Conservation (phyloP, 2,888 invertebrate species). For the Drosophila mettleri region DNA sequence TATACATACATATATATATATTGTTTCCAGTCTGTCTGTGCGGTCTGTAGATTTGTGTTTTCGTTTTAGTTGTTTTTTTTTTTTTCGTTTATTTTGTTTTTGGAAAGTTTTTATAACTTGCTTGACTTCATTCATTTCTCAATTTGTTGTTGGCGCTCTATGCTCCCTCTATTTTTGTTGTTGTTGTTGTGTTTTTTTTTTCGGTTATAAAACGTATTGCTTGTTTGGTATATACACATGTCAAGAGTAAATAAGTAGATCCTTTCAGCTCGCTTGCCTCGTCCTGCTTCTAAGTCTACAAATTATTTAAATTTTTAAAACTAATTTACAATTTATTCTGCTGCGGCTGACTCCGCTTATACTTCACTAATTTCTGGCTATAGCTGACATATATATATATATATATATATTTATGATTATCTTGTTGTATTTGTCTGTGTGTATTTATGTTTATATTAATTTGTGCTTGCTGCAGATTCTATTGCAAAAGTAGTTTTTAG, state of each 20-base stretch:
- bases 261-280: conserved; percentile 14
- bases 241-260: conserved; percentile 20
- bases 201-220: conserved; percentile 41
- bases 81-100: conserved; percentile 21
- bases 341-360: neutral
- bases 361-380: conserved; percentile 6
- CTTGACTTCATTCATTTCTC: conserved; percentile 17
- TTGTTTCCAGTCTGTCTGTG: conserved; percentile 39
- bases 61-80: conserved; percentile 2
- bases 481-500: conserved; percentile 10
- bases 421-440: conserved; percentile 7
- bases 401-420: conserved; percentile 6
- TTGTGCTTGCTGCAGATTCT: conserved; percentile 18
- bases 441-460: conserved; percentile 1
- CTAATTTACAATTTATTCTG: conserved; percentile 17
- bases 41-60: conserved; percentile 27
- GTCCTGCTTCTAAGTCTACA: conserved; percentile 21
- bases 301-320: conserved; percentile 17
- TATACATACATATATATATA: neutral
- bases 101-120: conserved; percentile 5
- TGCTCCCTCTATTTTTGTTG: conserved; percentile 13
- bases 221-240: conserved; percentile 29
- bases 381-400: neutral
- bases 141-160: conserved; percentile 33
- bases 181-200: conserved; percentile 30